Percentiles rank a stretch among this genome's conserved stretches.
Evolutionary conservation across 2,113 vertebrate genomes (phyloP).

Genomic region (Thalassoma bifasciatum): DNA sequence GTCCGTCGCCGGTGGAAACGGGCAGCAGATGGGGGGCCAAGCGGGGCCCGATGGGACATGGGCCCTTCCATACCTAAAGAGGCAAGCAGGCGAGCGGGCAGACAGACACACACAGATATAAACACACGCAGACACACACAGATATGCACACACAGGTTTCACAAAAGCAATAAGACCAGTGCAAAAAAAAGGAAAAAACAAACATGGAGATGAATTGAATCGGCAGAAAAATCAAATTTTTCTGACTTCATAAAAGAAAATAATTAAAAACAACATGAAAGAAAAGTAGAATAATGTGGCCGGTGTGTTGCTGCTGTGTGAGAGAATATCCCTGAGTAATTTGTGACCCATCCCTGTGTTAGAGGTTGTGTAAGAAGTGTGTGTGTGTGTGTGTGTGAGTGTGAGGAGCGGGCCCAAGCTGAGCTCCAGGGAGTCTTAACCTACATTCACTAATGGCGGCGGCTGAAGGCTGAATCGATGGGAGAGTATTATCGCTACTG

Average conservation of each 20-base stretch:
- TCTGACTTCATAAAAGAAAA: conserved; percentile 61
- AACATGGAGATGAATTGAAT: conserved; percentile 73
- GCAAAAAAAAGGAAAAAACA: conserved; percentile 33
- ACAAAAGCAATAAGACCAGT: conserved; percentile 52
- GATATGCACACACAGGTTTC: conserved; percentile 26
- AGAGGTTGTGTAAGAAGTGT: neutral
- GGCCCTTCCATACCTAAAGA: conserved; percentile 92
- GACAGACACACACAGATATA: conserved; percentile 6
- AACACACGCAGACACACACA: conserved; percentile 29
- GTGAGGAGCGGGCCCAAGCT: conserved; percentile 72
- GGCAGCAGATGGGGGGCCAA: conserved; percentile 92
- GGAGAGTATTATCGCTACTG: conserved; percentile 33
- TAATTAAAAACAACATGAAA: conserved; percentile 28
- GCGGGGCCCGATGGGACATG: conserved; percentile 91
- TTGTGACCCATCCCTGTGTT: neutral
- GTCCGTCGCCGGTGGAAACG: conserved; percentile 96
- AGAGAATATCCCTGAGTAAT: conserved; percentile 32
- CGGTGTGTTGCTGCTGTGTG: neutral
- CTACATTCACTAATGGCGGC: conserved; percentile 56
- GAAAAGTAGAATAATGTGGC: conserved; percentile 30
- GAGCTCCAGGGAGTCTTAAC: conserved; percentile 70
- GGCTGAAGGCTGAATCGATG: conserved; percentile 51
- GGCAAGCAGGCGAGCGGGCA: conserved; percentile 60
- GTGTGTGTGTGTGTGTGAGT: conserved; percentile 27
- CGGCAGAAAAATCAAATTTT: conserved; percentile 64